phyloP scores from a whole-genome alignment of 1,140 invertebrate genomes.

The Ceratitis capitata region DNA sequence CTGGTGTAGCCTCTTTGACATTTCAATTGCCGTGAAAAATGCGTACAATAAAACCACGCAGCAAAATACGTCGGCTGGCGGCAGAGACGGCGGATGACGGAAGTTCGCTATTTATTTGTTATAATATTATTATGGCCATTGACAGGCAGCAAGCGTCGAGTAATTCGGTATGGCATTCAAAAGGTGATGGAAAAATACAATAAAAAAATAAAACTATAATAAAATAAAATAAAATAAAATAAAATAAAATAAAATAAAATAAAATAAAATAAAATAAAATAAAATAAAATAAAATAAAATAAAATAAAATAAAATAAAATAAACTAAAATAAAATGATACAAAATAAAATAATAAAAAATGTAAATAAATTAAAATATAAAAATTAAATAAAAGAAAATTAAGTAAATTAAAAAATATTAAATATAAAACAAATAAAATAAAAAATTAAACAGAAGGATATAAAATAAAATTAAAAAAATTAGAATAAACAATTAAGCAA shows the following conservation, averaged over 20 bases:
- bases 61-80: background rate
- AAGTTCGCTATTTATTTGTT: background rate
- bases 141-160: background rate
- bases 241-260: background rate
- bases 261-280: background rate
- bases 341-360: no score
- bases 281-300: background rate
- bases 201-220: background rate
- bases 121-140: background rate
- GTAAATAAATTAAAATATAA: background rate
- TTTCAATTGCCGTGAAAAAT: background rate
- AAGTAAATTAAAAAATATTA: background rate
- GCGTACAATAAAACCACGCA: background rate
- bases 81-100: background rate
- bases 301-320: background rate
- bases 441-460: no score
- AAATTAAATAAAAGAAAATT: background rate
- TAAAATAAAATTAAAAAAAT: background rate
- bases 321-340: background rate
- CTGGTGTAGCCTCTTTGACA: background rate
- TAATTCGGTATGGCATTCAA: background rate
- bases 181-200: background rate
- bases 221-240: background rate
- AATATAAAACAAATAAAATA: background rate
- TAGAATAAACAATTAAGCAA: background rate